Evolutionary conservation across 1,140 invertebrate genomes (phyloP), one percentile per base, ranked within the genome.

Genomic region (Ridgeia piscesae): DNA sequence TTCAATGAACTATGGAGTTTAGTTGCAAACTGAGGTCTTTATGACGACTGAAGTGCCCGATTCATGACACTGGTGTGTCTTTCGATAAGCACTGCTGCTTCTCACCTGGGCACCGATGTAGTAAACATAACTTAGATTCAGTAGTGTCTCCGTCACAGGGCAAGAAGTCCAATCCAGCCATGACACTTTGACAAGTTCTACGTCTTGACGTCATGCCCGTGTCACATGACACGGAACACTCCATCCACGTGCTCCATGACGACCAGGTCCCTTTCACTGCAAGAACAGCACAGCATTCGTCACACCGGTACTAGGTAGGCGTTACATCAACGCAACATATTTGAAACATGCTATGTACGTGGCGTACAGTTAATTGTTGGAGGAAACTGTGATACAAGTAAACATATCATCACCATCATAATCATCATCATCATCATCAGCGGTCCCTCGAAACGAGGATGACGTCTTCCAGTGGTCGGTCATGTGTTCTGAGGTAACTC

Each of bases 181-280:
- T n/a, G 11, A 42, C 34, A 14, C 34, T 90, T 27, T 90, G 9
- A 35, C 34, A 35, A 31, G 35, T n/a, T 27, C 89, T 93, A 2
- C 95, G 93, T 11, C 93, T 92, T 31, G 34, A 34, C 89, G 35
- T 42, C 34, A 34, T 42, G 89, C 89, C 89, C 89, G 17, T 34
- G 89, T 42, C 31, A 42, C 89, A 90, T 42, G 89, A 35, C 89
- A 27, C 2, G 11, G 89, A 90, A 42, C 89, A 90, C 89, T 34
- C 89, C 89, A n/a, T 17, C 89, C 89, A 90, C 11, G 89, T 34
- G 89, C 34, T 17, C 89, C 89, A 90, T 42, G 89, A 14, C 2
- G 89, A 90, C 89, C 89, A 90, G 9, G 89, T 17, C 89, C 89
- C 89, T 34, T 90, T 42, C 89, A 90, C 89, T 90, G 89, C 89